Percentiles rank a stretch among this genome's conserved stretches.
Evolutionary conservation across 2,113 vertebrate species (phyloP).

Genomic region (Cyphomyrus plagiostoma): DNA sequence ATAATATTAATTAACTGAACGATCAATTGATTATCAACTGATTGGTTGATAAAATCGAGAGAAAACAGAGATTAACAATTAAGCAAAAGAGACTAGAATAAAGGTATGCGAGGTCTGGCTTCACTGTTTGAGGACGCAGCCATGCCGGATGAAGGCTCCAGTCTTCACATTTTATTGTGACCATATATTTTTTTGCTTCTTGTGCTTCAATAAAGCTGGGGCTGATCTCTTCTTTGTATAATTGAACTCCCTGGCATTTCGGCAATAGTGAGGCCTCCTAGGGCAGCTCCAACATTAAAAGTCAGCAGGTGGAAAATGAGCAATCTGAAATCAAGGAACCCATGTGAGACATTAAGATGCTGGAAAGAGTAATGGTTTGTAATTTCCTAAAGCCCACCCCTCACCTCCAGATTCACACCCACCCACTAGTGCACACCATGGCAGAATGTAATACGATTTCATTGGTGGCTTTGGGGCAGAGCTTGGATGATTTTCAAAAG

Average conservation of each 20-base stretch:
- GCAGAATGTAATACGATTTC: background rate
- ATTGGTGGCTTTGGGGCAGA: background rate
- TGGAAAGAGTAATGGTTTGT: conserved; percentile 43
- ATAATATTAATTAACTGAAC: background rate
- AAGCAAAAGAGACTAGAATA: background rate
- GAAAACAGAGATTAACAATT: background rate
- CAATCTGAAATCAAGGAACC: conserved; percentile 47
- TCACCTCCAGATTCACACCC: background rate
- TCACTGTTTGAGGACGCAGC: background rate
- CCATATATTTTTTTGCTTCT: conserved; percentile 25
- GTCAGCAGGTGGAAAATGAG: conserved; percentile 57
- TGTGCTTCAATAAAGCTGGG: conserved; percentile 18
- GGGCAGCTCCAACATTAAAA: conserved; percentile 48
- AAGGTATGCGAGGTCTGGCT: background rate
- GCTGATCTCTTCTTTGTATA: conserved; percentile 25
- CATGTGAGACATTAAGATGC: conserved; percentile 49
- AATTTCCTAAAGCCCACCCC: conserved; percentile 33
- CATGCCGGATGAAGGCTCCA: background rate
- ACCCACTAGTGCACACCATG: conserved; percentile 1
- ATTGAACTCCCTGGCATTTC: conserved; percentile 32
- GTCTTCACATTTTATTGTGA: conserved; percentile 8
- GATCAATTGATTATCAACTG: background rate
- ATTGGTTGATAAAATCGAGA: background rate
- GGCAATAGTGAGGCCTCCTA: conserved; percentile 41
- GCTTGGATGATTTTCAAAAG: background rate